Percentiles rank a stretch among this genome's conserved stretches.
These are phyloP conservation scores for Bettongia penicillata DNA, from an alignment of 2,113 vertebrate genomes.

Conservation along the genomic window DNA sequence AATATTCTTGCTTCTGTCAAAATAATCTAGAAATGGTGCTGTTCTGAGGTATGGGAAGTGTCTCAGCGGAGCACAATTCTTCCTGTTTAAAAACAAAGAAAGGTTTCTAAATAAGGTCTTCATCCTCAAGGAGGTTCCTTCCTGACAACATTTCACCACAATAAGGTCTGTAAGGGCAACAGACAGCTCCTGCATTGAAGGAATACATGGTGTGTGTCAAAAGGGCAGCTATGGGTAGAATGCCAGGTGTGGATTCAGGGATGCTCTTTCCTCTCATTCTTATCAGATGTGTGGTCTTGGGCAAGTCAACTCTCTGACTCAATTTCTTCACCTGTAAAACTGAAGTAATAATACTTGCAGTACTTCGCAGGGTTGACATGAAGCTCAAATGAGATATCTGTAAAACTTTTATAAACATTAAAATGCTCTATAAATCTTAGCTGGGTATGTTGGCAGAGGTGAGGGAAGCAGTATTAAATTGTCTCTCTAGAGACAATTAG, in stretches of 20 bases:
- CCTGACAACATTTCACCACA: not conserved
- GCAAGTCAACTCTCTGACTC: not conserved
- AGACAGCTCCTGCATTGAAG: not conserved
- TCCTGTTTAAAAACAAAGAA: not conserved
- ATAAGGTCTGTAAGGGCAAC: not conserved
- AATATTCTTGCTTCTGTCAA: not conserved
- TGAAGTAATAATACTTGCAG: not conserved
- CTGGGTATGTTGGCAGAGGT: not conserved
- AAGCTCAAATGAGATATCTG: not conserved
- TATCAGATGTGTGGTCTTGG: not conserved
- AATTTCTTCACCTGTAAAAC: not conserved
- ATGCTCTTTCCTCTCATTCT: not conserved
- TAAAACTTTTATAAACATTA: not conserved
- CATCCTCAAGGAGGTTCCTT: not conserved
- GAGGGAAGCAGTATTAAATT: not conserved
- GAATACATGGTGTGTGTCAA: not conserved
- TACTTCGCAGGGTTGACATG: not conserved
- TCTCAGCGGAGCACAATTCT: not conserved
- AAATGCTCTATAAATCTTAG: not conserved
- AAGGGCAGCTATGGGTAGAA: not conserved
- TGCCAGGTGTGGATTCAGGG: not conserved
- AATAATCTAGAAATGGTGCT: not conserved
- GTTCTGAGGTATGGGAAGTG: not conserved
- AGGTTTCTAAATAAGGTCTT: not conserved
- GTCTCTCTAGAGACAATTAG: not conserved